Conservation (phyloP, 2,113 vertebrate genomes). For the Paratilapia polleni region DNA sequence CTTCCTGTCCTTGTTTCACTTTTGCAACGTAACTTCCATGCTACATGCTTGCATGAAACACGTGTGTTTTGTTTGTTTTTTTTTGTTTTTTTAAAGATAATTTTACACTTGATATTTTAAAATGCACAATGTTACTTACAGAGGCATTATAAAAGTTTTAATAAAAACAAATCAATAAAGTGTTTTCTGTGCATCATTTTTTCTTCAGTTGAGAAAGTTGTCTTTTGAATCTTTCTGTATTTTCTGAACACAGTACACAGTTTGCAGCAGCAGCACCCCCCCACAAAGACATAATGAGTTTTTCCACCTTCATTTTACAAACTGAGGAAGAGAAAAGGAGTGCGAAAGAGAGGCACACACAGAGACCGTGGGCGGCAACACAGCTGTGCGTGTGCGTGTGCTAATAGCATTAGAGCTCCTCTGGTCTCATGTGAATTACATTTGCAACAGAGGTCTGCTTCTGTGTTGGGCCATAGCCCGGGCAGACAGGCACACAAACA, state of each 20-base stretch:
- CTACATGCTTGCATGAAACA: not conserved
- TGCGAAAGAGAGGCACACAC: conserved; percentile 9
- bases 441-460: conserved; percentile 73
- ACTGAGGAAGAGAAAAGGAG: conserved; percentile 30
- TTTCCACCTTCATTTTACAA: not conserved
- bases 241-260: not conserved
- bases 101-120: not conserved
- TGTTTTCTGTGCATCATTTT: not conserved
- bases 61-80: no score
- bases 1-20: conserved; percentile 8
- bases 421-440: conserved; percentile 74
- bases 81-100: no score
- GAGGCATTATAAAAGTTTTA: not conserved
- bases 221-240: not conserved
- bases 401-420: conserved; percentile 72
- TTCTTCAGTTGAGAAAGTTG: no score
- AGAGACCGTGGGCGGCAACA: conserved; percentile 55
- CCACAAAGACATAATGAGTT: conserved; percentile 18
- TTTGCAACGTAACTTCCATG: not conserved
- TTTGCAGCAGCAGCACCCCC: not conserved
- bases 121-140: not conserved
- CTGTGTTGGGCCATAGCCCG: conserved; percentile 65
- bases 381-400: conserved; percentile 56
- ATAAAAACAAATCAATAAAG: not conserved
- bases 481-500: conserved; percentile 31